phyloP scores from a whole-genome alignment of 64 coral and sea anemone species.

The Montipora capricornis region DNA sequence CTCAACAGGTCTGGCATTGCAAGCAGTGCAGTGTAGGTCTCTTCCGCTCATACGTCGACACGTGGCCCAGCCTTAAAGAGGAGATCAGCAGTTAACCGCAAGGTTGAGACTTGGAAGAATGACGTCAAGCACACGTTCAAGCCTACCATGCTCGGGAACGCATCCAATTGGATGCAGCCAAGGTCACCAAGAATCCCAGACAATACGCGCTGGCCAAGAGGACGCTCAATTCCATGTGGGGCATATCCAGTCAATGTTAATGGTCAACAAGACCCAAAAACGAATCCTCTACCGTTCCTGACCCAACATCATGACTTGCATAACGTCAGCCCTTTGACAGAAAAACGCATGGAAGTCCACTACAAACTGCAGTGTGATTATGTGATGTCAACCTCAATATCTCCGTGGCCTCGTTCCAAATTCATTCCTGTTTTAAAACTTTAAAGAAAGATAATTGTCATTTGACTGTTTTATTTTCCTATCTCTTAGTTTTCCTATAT shows the following conservation, averaged over 20 bases:
- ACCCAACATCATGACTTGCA: background rate
- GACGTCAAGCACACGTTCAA: background rate
- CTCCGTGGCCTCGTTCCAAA: background rate
- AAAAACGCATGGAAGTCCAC: background rate
- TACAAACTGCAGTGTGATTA: too few species aligned
- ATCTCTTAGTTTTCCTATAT: too few species aligned
- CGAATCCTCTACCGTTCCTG: background rate
- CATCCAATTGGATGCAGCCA: background rate
- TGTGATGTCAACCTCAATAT: background rate
- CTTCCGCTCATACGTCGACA: background rate
- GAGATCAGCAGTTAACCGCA: constrained; percentile 18
- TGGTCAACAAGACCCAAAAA: background rate
- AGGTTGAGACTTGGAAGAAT: background rate
- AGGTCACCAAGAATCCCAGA: background rate
- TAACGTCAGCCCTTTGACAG: background rate
- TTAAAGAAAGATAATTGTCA: too few species aligned
- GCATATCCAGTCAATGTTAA: constrained; percentile 7
- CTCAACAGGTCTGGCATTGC: constrained; percentile 46
- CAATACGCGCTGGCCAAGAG: constrained; percentile 9
- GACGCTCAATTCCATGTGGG: constrained; percentile 52
- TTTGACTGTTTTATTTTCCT: too few species aligned
- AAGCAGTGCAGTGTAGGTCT: background rate
- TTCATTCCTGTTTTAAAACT: too few species aligned
- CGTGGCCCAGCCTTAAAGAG: background rate
- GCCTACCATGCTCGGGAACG: background rate